Base-by-base conservation (phyloP, 2,113 vertebrate genomes). In the Fulmarus glacialis region DNA sequence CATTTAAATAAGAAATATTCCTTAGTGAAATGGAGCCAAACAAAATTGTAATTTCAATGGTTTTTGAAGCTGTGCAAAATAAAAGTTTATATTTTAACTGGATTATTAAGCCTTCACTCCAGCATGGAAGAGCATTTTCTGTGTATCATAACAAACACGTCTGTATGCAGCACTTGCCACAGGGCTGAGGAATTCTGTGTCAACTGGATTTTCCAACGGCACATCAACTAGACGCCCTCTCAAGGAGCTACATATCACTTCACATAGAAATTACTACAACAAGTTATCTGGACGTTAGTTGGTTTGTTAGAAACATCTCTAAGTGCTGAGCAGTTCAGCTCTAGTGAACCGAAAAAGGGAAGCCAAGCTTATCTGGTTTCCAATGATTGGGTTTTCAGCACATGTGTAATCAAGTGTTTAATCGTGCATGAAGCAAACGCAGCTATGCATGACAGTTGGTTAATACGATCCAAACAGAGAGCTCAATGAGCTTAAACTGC, bases 311-410 rank as follows among this genome's bases (percentile, higher is more conserved):
- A 38, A 9, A 64, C 8, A 9, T 47, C 87, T 72, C 56, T 79
- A 62, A 1, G 1, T 9, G 8, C 17, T 38, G 32, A 89, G 60
- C 52, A 79, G 70, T 74, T 79, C 9, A 2, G 40, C 29, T 93
- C 66, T n/a, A 43, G 21, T 32, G 43, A 93, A 36, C 24, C 2
- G 2, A 52, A 60, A 82, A 82, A 74, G 8, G 6, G 48, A 85
- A 78, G 38, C 13, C n/a, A 64, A 48, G 26, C 40, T 87, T 74
- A 70, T 18, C 32, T 72, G 30, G 43, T 70, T 96, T 91, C 48
- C 73, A 75, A 3, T 15, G 47, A 95, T 73, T 60, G 58, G 18
- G 55, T 47, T 90, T 95, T 60, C 82, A 91, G 91, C 64, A 91
- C 32, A 4, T 11, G 22, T 55, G 45, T 45, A 64, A 91, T 53